Conservation (phyloP, 2,797 vertebrate species). For the Anguilla pacifica region DNA sequence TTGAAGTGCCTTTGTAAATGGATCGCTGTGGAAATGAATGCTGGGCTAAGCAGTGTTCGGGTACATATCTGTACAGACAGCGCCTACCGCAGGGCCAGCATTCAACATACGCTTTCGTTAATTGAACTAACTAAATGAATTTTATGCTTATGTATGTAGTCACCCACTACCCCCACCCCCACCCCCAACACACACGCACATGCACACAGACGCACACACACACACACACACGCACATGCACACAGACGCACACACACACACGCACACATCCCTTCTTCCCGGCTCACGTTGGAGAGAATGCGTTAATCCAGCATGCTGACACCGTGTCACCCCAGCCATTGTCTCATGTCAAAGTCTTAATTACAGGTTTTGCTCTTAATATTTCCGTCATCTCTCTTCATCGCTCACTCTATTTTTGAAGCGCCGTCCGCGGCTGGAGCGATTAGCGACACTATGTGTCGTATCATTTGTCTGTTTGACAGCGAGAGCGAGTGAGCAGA, state of each 20-base stretch:
- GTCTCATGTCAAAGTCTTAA: slow-evolving; percentile 82
- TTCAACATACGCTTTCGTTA: slow-evolving; percentile 79
- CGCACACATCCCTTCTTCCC: background rate
- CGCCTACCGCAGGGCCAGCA: slow-evolving; percentile 48
- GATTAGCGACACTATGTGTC: slow-evolving; percentile 77
- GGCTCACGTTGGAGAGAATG: slow-evolving; percentile 78
- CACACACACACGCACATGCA: background rate
- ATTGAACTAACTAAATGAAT: slow-evolving; percentile 79
- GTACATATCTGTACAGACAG: slow-evolving; percentile 40
- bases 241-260: background rate
- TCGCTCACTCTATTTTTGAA: slow-evolving; percentile 71
- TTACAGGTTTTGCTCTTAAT: slow-evolving; percentile 83
- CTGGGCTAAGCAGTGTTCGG: slow-evolving; percentile 20
- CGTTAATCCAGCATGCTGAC: slow-evolving; percentile 77
- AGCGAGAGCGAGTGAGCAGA: slow-evolving; percentile 75
- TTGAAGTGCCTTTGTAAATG: background rate
- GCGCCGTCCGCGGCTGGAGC: slow-evolving; percentile 74
- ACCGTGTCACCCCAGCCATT: slow-evolving; percentile 75
- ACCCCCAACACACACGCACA: background rate
- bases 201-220: background rate
- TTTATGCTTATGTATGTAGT: slow-evolving; percentile 62
- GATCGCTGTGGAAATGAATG: background rate
- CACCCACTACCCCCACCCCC: slow-evolving; percentile 26
- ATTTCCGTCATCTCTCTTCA: slow-evolving; percentile 81
- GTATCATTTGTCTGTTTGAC: slow-evolving; percentile 78